These are phyloP conservation scores for Parapristionchus giblindavisi DNA, from an alignment of 2,888 invertebrate genomes.

Conservation along the genomic window DNA sequence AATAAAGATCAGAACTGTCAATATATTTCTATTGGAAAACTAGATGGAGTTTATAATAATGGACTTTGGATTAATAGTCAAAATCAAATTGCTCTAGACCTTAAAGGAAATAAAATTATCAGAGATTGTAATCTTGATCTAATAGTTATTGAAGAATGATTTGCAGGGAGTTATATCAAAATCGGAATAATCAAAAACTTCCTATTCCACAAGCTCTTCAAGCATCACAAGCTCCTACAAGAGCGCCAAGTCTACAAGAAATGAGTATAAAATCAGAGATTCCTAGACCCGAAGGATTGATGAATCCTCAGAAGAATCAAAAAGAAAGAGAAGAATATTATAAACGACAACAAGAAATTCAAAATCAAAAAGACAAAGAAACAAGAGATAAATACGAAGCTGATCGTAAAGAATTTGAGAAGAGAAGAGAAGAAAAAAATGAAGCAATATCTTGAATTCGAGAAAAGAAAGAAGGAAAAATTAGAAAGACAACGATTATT, in stretches of 20 bases:
- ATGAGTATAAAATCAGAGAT: too few relatives aligned
- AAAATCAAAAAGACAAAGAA: too few relatives aligned
- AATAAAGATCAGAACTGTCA: constrained; percentile 52
- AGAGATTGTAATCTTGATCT: too few relatives aligned
- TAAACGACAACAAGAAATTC: constrained; percentile 41
- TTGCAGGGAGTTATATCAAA: constrained; percentile 42
- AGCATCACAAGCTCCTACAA: too few relatives aligned
- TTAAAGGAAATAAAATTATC: constrained; percentile 38
- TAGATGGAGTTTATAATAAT: constrained; percentile 49
- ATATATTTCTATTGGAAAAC: constrained; percentile 49
- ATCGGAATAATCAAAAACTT: neutral
- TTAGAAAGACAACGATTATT: too few relatives aligned
- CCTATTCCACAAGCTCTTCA: too few relatives aligned
- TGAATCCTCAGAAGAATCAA: constrained; percentile 34
- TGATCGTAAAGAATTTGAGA: too few relatives aligned
- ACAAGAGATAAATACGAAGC: too few relatives aligned
- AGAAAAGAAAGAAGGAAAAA: constrained; percentile 40
- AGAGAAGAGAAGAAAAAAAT: too few relatives aligned
- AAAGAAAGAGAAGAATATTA: constrained; percentile 44
- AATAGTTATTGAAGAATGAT: constrained; percentile 43
- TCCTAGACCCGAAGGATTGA: too few relatives aligned
- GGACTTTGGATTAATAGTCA: too few relatives aligned
- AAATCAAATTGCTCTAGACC: constrained; percentile 45
- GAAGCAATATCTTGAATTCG: too few relatives aligned
- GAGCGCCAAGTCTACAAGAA: constrained; percentile 31